Evolutionary conservation across 2,888 invertebrate genomes (phyloP), one percentile per base, ranked within the genome.

Genomic region (Sphaeridia pumilis): DNA sequence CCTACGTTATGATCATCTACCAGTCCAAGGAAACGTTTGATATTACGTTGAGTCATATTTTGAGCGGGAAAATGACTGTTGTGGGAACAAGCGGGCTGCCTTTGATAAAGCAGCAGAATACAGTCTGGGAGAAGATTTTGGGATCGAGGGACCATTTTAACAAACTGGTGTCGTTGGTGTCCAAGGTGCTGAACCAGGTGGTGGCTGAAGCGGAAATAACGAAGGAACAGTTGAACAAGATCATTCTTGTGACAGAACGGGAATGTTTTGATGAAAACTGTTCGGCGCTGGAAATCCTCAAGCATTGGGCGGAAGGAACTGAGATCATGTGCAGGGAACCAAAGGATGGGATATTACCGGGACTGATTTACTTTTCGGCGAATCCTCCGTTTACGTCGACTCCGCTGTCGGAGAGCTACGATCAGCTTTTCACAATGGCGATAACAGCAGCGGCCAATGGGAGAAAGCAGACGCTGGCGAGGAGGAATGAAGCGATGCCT

Each of bases 311-410:
- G 10, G 17, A 17, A 5, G 38, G 38, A 20, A 5, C 20, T 5
- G 17, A 17, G 20, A 20, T 38, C 17, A 38, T 38, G 5, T 7
- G 17, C 12, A 38, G 20, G 17, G 38, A 20, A 17, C 38, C 38
- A 17, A 38, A 38, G 20, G 38, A 38, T 38, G 38, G 38, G 12
- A 38, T 38, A 17, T 17, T 38, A 38, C 38, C 38, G 5, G 38
- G 38, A 7, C 17, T 38, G 10, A 38, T 38, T 17, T 38, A 38
- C 38, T 38, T 38, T 17, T 38, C 38, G 5, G 38, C 38, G 7
- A 38, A 38, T 38, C 38, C 38, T 14, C 38, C 38, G 20, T 38
- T 38, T 38, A 38, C 38, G 5, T 38, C 38, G 12, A 14, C 38
- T 5, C 38, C 38, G 5, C 17, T 38, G 7, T 38, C 38, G 5